Percentiles rank a stretch among this genome's conserved stretches.
Conservation (phyloP, 2,888 invertebrate genomes). For the Pristionchus arcanus region DNA sequence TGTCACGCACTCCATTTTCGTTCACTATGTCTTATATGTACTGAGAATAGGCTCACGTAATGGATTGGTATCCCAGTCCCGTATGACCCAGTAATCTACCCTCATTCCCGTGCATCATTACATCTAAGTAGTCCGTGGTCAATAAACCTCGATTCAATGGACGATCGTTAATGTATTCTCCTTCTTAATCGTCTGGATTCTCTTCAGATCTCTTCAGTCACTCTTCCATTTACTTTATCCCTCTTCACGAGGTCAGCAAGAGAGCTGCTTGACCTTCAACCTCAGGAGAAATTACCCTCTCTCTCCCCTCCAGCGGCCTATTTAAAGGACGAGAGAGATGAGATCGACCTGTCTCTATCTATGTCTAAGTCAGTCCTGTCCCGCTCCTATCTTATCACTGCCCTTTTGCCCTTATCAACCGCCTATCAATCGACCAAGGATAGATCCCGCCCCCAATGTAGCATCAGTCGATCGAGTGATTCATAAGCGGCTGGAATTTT, state of each 20-base stretch:
- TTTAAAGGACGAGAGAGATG: slow-evolving; percentile 29
- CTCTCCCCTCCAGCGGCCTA: slow-evolving; percentile 6
- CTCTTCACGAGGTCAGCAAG: slow-evolving; percentile 29
- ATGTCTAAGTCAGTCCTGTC: slow-evolving; percentile 10
- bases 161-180: slow-evolving; percentile 12
- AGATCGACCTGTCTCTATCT: slow-evolving; percentile 35
- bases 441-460: not conserved
- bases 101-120: slow-evolving; percentile 27
- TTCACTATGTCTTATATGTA: not conserved
- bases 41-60: not conserved
- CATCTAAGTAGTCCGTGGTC: slow-evolving; percentile 16
- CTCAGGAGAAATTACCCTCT: slow-evolving; percentile 45
- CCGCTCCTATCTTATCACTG: not conserved
- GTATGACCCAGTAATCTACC: slow-evolving; percentile 31
- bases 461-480: not conserved
- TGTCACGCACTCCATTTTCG: not conserved
- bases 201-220: slow-evolving; percentile 36
- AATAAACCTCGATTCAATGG: slow-evolving; percentile 26
- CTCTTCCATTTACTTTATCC: slow-evolving; percentile 36
- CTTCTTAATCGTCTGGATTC: not conserved
- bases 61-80: not conserved
- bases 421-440: not conserved
- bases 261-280: slow-evolving; percentile 37
- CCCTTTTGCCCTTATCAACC: slow-evolving; percentile 9
- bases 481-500: not conserved